A percentile compares a stretch with the other conserved stretches of the same genome.
Evolutionary conservation across 2,888 invertebrate species (phyloP).

Genomic region (Chrysodeixis includens): DNA sequence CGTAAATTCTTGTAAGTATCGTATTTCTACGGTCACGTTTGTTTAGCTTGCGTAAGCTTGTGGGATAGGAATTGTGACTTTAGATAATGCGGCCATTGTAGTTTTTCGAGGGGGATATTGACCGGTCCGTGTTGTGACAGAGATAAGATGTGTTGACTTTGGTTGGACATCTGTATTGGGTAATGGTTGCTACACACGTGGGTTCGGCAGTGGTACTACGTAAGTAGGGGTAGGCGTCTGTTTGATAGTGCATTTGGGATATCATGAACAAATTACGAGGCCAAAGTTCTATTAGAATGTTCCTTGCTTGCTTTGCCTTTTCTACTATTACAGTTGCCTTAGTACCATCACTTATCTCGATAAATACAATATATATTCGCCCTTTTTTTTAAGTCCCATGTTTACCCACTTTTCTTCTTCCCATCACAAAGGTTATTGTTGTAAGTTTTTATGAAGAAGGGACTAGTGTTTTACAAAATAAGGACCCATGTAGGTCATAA

Average conservation of each 20-base stretch:
- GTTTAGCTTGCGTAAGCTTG: constrained; percentile 46
- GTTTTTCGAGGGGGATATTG: constrained; percentile 37
- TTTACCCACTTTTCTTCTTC: no score
- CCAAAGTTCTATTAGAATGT: no score
- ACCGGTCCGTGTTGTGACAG: constrained; percentile 15
- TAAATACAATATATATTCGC: no score
- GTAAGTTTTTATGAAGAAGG: not conserved
- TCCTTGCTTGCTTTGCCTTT: no score
- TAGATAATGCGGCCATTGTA: constrained; percentile 46
- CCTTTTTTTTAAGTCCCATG: no score
- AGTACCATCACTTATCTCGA: no score
- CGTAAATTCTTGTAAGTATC: constrained; percentile 61
- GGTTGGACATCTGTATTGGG: constrained; percentile 4
- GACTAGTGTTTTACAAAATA: not conserved
- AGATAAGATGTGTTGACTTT: constrained; percentile 26
- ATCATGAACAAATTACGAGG: not conserved
- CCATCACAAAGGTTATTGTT: not conserved
- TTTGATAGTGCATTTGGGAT: not conserved
- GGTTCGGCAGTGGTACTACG: not conserved
- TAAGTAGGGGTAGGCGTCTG: not conserved
- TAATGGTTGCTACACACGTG: constrained; percentile 10
- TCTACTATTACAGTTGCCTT: no score
- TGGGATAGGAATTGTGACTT: constrained; percentile 39
- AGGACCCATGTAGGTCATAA: constrained; percentile 12
- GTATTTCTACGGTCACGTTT: constrained; percentile 58